phyloP scores from a whole-genome alignment of 2,113 vertebrate genomes.

The Colius striatus region DNA sequence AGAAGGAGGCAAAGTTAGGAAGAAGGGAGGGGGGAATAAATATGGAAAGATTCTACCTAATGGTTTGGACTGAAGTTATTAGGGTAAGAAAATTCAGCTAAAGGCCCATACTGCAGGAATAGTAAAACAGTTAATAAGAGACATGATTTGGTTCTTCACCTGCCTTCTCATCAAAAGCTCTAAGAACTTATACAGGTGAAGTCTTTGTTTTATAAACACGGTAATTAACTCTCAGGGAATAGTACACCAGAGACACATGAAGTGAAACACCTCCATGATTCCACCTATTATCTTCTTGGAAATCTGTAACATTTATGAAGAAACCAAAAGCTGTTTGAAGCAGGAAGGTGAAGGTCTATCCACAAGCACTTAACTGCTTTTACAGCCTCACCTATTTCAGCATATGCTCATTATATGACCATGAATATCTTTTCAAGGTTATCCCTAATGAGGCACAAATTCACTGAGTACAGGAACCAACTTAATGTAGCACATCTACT shows the following conservation, averaged over 20 bases:
- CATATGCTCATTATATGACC: background rate
- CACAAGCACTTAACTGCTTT: background rate
- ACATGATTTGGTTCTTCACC: background rate
- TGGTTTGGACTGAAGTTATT: background rate
- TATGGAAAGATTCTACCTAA: background rate
- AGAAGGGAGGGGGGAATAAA: background rate
- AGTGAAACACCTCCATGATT: background rate
- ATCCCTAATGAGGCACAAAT: background rate
- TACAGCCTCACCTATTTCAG: background rate
- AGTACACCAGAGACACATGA: background rate
- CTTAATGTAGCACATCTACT: background rate
- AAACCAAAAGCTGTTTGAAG: background rate
- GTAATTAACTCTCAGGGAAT: background rate
- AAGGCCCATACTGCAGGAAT: background rate
- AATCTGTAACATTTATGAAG: background rate
- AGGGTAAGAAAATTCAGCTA: background rate
- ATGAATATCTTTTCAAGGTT: background rate
- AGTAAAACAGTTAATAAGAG: background rate
- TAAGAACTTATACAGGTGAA: background rate
- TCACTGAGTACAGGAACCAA: background rate
- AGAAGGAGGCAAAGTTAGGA: background rate
- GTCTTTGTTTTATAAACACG: background rate
- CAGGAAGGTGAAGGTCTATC: background rate
- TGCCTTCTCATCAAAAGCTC: background rate
- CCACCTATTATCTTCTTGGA: background rate